Base-by-base conservation (phyloP, 1,140 invertebrate genomes). In the Caenorhabditis brenneri region DNA sequence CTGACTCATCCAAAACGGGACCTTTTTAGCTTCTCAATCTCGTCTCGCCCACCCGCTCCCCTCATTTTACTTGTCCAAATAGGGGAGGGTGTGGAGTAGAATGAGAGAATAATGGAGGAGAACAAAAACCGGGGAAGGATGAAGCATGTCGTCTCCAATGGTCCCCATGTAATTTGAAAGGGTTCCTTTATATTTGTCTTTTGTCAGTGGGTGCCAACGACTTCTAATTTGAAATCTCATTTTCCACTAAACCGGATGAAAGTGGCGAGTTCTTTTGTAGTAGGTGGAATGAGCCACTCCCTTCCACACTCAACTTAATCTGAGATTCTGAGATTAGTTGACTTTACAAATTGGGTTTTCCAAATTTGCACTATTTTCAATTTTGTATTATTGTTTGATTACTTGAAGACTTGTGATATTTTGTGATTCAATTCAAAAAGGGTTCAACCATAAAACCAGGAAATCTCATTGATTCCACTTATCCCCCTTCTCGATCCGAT, bases 1-100 rank as follows among this genome's bases (percentile, higher is more conserved):
- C 65, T 74, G 65, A 74, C 65, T 74, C 65, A 74, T 74, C 65
- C 36, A 74, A 42, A 55, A 10, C 19, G 19, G 65, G 65, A 74
- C 65, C 36, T 42, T 42, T 74, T 74, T 42, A 74, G 65, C 6
- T 74, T 74, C 65, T 42, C 65, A 33, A 42, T 74, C 29, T 42
- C 29, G 65, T 74, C 36, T 74, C 65, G 65, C 65, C 65, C 65
- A 74, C 65, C 36, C 36, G 36, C n/a, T 74, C 24, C 29, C 36
- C 65, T n/a, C 33, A 9, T n/a, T 60, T 65, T 12, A 27, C 22
- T 10, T 15, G 24, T 42, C 39, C 39, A 42, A 42, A n/a, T 42
- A 10, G 10, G 10, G 22, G 24, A 12, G 53, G 24, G 22, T 74
- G 36, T 42, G 65, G 65, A 42, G 12, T 7, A 65, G 58, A 65